phyloP scores from a whole-genome alignment of 2,113 vertebrate species.

The Python bivittatus region DNA sequence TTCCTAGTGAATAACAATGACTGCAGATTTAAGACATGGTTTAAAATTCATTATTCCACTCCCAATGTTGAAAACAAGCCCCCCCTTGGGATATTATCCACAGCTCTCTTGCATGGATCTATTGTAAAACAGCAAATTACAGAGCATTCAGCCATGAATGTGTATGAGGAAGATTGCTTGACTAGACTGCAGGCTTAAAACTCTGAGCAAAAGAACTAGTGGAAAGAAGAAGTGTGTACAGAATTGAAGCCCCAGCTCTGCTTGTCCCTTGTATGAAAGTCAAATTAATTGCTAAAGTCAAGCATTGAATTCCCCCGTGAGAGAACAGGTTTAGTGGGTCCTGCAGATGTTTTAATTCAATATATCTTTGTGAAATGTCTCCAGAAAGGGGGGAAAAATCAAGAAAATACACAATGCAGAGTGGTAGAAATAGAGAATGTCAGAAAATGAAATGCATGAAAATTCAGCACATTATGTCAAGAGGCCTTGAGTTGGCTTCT shows the following conservation, averaged over 20 bases:
- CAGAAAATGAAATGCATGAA: not conserved
- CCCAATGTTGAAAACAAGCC: slow-evolving; percentile 31
- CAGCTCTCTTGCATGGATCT: slow-evolving; percentile 8
- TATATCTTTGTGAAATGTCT: not conserved
- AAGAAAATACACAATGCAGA: not conserved
- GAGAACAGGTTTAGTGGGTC: not conserved
- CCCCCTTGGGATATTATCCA: slow-evolving; percentile 21
- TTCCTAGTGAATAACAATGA: not conserved
- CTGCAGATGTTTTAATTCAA: not conserved
- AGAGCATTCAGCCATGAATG: slow-evolving; percentile 26
- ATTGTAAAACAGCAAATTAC: slow-evolving; percentile 39
- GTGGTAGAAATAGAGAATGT: not conserved
- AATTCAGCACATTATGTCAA: not conserved
- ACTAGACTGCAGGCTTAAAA: not conserved
- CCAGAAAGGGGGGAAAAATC: not conserved
- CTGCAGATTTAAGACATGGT: not conserved
- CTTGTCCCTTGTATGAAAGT: not conserved
- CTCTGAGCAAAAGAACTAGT: not conserved
- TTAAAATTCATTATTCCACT: slow-evolving; percentile 34
- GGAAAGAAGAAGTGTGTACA: not conserved
- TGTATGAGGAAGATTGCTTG: slow-evolving; percentile 5
- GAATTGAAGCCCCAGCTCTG: not conserved
- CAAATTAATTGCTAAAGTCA: not conserved
- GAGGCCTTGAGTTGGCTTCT: not conserved
- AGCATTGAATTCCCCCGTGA: not conserved